A percentile compares a stretch with the other conserved stretches of the same genome.
Conservation (phyloP, 2,113 vertebrate genomes). For the Tenrec ecaudatus region DNA sequence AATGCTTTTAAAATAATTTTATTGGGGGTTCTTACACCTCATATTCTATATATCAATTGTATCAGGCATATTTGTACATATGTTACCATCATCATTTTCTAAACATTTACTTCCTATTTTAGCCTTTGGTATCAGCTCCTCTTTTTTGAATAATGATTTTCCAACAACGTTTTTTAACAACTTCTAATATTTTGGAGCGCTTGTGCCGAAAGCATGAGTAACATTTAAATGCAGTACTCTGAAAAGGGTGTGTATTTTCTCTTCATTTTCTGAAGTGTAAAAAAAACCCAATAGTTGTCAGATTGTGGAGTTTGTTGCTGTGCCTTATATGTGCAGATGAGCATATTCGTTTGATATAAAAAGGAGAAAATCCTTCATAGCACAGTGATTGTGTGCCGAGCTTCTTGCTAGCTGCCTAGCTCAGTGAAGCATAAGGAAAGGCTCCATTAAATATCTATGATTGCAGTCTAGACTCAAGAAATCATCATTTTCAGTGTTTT, state of each 20-base stretch:
- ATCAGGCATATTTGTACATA: too few relatives aligned
- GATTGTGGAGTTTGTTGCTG: slow-evolving; percentile 31
- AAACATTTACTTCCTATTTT: too few relatives aligned
- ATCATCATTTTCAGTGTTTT: slow-evolving; percentile 49
- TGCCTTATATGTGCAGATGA: slow-evolving; percentile 51
- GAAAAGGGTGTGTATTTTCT: slow-evolving; percentile 20
- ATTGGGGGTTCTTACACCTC: too few relatives aligned
- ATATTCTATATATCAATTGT: too few relatives aligned
- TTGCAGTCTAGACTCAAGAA: slow-evolving; percentile 18
- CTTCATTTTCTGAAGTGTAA: slow-evolving; percentile 45
- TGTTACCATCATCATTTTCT: too few relatives aligned
- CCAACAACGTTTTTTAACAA: background rate
- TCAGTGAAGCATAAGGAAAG: slow-evolving; percentile 33
- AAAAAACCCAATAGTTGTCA: slow-evolving; percentile 19
- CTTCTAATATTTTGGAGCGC: slow-evolving; percentile 24
- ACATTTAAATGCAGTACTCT: slow-evolving; percentile 19
- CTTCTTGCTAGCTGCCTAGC: slow-evolving; percentile 55
- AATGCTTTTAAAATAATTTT: too few relatives aligned
- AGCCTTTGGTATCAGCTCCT: too few relatives aligned
- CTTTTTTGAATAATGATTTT: too few relatives aligned
- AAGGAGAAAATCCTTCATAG: background rate
- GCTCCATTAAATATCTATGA: slow-evolving; percentile 57
- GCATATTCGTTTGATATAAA: background rate
- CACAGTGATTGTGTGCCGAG: background rate
- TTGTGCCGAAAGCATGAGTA: background rate